Base-by-base conservation (phyloP, 2,888 invertebrate genomes). In the Callyntrura guangdongensis region DNA sequence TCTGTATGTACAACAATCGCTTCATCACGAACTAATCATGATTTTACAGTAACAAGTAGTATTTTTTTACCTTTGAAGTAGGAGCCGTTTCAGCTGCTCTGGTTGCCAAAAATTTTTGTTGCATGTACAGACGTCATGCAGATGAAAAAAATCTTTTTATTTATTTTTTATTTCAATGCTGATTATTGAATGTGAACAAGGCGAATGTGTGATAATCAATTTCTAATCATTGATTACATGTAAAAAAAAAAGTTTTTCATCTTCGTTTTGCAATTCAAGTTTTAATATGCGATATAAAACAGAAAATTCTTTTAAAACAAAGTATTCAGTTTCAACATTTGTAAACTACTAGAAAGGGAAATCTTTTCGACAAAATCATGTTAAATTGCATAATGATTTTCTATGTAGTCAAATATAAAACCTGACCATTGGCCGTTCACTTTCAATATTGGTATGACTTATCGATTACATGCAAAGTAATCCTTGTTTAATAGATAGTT, bases 121-220 rank as follows among this genome's bases (percentile, higher is more conserved):
- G 96, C 94, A 95, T 95, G 94, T 98, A 86, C 12, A 72, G 22
- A 59, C 17, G 69, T 59, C 59, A 83, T 83, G 36, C 36, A 64
- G 53, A 72, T 22, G 6, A 36, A 72, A 72, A 5, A 4, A 64
- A 25, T 64, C 11, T 64, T 64, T 49, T n/a, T 77, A 79, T 79
- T 47, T 4, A n/a, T n/a, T n/a, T n/a, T n/a, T n/a, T n/a, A n/a
- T 25, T 25, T 64, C 22, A 36, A 36, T 36, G 36, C 6, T 36
- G 36, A 6, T 36, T 36, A 61, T 61, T 22, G 20, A 61, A 61
- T 11, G 36, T 69, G 17, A 47, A 47, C 14, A n/a, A 47, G 72
- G 9, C 0, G 0, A n/a, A n/a, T n/a, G n/a, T n/a, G 27, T n/a
- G 22, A 77, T 53, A 49, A n/a, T 12, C 25, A 25, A 77, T 53